Conservation (phyloP, 2,113 vertebrate species). For the Pristiophorus japonicus region DNA sequence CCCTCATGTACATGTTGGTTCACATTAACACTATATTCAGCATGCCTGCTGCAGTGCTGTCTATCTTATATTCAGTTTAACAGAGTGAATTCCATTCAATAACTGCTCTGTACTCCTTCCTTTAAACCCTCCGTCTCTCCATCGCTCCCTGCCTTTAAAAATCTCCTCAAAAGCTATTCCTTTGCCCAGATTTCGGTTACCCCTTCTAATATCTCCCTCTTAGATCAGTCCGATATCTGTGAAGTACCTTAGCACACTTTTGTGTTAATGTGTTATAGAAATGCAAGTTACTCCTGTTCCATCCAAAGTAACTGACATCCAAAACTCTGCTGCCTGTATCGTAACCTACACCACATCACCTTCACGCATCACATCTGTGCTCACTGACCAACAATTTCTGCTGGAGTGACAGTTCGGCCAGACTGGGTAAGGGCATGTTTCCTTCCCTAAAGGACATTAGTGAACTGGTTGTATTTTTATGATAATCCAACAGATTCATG, state of each 20-base stretch:
- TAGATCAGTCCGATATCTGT: background rate
- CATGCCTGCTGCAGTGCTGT: background rate
- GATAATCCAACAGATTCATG: background rate
- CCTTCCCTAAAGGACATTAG: background rate
- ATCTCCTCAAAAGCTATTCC: background rate
- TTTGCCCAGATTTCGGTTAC: background rate
- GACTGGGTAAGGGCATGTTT: background rate
- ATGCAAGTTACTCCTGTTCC: background rate
- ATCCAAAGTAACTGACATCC: too few species aligned
- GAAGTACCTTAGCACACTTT: background rate
- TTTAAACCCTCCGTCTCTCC: background rate
- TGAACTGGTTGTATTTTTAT: background rate
- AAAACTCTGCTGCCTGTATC: background rate
- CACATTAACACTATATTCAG: background rate
- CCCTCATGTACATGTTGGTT: background rate
- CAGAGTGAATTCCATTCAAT: background rate
- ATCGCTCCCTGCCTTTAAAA: background rate
- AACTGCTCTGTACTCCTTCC: background rate
- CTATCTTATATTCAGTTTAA: background rate
- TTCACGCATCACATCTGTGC: background rate
- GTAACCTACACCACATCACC: background rate
- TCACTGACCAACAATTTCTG: background rate
- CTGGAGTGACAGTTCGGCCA: background rate
- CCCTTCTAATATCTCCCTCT: background rate
- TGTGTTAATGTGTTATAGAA: background rate